A percentile compares a stretch with the other conserved stretches of the same genome.
Evolutionary conservation across 2,113 vertebrate species (phyloP).

Genomic region (Salminus brasiliensis): DNA sequence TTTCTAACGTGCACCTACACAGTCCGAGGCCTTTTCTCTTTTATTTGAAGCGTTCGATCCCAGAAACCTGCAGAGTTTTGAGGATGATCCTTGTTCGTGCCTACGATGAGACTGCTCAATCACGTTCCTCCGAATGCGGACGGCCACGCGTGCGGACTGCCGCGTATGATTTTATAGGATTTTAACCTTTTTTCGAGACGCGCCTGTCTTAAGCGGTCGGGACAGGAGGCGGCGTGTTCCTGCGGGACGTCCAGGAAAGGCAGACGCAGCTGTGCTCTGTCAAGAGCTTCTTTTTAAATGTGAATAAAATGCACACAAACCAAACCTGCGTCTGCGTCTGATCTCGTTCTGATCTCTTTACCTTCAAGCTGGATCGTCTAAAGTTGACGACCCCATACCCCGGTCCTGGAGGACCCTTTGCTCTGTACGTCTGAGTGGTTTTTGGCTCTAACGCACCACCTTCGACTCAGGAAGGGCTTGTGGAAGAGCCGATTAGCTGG

Average conservation of each 20-base stretch:
- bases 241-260: background rate
- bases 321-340: background rate
- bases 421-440: too few species aligned
- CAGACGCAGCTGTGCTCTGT: constrained; percentile 5
- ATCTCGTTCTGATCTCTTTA: background rate
- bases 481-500: too few species aligned
- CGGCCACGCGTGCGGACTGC: background rate
- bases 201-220: constrained; percentile 6
- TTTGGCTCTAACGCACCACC: too few species aligned
- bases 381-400: too few species aligned
- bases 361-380: too few species aligned
- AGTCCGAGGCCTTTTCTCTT: constrained; percentile 6
- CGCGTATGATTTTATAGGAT: constrained; percentile 17
- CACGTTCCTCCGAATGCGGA: background rate
- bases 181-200: background rate
- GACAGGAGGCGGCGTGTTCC: background rate
- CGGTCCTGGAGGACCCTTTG: too few species aligned
- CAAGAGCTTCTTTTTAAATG: constrained; percentile 34
- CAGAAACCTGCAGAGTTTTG: too few species aligned
- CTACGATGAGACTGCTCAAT: constrained; percentile 16
- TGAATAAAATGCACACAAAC: constrained; percentile 44
- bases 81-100: background rate
- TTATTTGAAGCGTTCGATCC: background rate
- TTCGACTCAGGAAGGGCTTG: too few species aligned
- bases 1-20: constrained; percentile 19